A percentile compares a stretch with the other conserved stretches of the same genome.
Evolutionary conservation across 2,888 invertebrate species (phyloP).

Genomic region (Pherbina coryleti): DNA sequence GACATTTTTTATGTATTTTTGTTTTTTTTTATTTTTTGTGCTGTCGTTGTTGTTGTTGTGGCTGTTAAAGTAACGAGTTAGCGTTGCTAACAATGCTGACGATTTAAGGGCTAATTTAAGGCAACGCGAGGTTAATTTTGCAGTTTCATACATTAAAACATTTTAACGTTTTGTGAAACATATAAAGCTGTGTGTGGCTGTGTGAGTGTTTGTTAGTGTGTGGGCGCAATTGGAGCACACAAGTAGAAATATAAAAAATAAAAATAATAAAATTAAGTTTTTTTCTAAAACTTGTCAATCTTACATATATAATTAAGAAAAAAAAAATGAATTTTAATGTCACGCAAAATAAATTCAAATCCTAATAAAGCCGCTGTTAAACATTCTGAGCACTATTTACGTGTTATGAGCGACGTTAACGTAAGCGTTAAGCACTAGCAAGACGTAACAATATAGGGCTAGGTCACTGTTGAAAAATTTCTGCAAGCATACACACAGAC

Average conservation of each 20-base stretch:
- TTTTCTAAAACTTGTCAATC: no score
- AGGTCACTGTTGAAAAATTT: slow-evolving; percentile 54
- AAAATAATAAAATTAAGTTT: no score
- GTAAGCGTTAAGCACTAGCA: not conserved
- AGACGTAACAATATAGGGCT: slow-evolving; percentile 58
- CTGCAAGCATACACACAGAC: slow-evolving; percentile 25
- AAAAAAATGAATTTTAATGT: no score
- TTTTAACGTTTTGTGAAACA: not conserved
- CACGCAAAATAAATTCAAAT: not conserved
- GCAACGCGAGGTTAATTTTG: not conserved
- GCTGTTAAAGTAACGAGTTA: not conserved
- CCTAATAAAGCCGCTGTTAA: not conserved
- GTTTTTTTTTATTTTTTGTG: not conserved
- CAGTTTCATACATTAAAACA: not conserved
- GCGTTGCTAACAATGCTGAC: not conserved
- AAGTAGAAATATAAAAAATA: no score
- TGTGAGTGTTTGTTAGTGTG: not conserved
- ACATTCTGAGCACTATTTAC: not conserved
- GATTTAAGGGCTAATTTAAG: not conserved
- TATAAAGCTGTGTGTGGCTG: not conserved
- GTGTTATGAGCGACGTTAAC: not conserved
- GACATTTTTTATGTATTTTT: no score
- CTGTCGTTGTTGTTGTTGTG: not conserved
- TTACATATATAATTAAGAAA: no score
- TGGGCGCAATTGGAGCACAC: not conserved